Percentiles rank a stretch among this genome's conserved stretches.
Conservation (phyloP, 1,140 invertebrate species). For the Lepidurus couesii region DNA sequence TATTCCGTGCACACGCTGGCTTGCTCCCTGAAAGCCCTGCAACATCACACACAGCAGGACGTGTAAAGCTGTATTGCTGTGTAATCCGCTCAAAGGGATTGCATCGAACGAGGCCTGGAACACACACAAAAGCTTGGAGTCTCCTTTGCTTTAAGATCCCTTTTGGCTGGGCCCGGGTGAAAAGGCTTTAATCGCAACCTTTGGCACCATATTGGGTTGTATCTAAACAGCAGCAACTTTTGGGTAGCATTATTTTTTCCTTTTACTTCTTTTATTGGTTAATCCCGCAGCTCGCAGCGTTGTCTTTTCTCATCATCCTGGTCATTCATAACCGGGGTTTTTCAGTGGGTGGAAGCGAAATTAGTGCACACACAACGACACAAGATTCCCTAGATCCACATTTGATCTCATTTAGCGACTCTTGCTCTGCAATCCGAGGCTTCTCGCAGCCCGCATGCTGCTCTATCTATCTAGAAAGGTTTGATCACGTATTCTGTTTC, state of each 20-base stretch:
- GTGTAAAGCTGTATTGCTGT: constrained; percentile 17
- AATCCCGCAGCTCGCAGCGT: neutral
- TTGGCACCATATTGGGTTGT: constrained; percentile 1
- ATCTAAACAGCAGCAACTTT: constrained; percentile 3
- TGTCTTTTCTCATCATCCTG: neutral
- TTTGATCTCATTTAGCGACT: neutral
- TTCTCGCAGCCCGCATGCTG: neutral
- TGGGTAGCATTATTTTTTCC: neutral
- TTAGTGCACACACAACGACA: neutral
- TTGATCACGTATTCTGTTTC: constrained; percentile 19
- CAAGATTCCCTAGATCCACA: neutral
- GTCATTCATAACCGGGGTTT: neutral
- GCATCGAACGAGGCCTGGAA: neutral
- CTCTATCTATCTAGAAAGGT: neutral
- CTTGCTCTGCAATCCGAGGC: neutral
- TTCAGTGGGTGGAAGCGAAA: neutral
- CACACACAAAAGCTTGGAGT: neutral
- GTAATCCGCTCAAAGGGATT: constrained; percentile 21
- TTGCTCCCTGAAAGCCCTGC: constrained; percentile 17
- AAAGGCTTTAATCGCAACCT: neutral
- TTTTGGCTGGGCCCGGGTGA: neutral
- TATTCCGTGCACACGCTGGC: constrained; percentile 17
- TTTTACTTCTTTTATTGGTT: neutral
- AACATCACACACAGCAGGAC: constrained; percentile 15
- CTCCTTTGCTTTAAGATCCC: neutral